Conservation (phyloP, 2,888 invertebrate genomes). For the Lampropteryx suffumata region DNA sequence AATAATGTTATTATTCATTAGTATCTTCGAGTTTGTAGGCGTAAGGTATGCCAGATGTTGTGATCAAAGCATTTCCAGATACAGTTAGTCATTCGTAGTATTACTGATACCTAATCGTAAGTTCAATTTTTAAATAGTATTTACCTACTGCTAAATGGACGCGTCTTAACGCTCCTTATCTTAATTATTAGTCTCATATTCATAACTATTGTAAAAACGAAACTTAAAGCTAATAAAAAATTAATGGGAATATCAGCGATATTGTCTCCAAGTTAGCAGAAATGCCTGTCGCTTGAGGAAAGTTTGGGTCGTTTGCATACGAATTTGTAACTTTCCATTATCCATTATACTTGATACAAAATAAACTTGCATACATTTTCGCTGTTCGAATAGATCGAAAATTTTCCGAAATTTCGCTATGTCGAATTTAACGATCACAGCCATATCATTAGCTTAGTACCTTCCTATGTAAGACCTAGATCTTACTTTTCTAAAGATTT, state of each 20-base stretch:
- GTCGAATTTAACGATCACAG: conserved; percentile 59
- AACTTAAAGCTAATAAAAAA: conserved; percentile 30
- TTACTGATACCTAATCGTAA: conserved; percentile 21
- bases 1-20: too few species aligned
- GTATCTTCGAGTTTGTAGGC: conserved; percentile 4
- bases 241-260: conserved; percentile 38
- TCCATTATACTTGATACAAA: conserved; percentile 19
- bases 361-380: conserved; percentile 19
- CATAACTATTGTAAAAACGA: conserved; percentile 26
- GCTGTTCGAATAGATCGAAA: conserved; percentile 21
- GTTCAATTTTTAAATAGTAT: conserved; percentile 42
- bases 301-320: conserved; percentile 46
- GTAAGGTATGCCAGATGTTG: conserved; percentile 33
- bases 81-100: conserved; percentile 42
- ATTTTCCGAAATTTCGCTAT: conserved; percentile 37
- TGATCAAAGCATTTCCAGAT: conserved; percentile 39
- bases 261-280: conserved; percentile 35
- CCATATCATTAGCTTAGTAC: conserved; percentile 66
- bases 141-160: conserved; percentile 41
- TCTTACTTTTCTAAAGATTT: conserved; percentile 40
- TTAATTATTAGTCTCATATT: conserved; percentile 42
- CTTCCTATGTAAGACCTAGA: conserved; percentile 51
- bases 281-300: conserved; percentile 30
- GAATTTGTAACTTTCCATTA: conserved; percentile 34
- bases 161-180: conserved; percentile 51